These are phyloP conservation scores for Trichogramma dendrolimi DNA, from an alignment of 2,888 invertebrate species.

Conservation along the genomic window DNA sequence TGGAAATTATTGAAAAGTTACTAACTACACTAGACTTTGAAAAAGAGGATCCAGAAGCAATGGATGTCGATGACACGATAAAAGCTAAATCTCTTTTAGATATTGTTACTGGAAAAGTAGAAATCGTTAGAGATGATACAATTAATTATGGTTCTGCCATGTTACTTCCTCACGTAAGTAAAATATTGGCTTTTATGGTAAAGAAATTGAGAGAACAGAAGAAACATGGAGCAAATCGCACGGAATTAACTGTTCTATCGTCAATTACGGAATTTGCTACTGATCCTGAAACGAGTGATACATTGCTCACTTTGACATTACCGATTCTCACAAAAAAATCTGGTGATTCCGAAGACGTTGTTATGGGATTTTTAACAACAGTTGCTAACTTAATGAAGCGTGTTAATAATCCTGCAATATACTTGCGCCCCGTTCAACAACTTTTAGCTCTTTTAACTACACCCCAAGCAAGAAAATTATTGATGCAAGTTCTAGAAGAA, in stretches of 20 bases:
- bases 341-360: conserved; percentile 63
- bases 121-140: conserved; percentile 42
- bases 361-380: conserved; percentile 68
- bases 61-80: conserved; percentile 40
- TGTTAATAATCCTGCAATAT: conserved; percentile 62
- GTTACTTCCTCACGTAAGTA: conserved; percentile 68
- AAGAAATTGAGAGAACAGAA: conserved; percentile 60
- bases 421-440: conserved; percentile 68
- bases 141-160: conserved; percentile 72
- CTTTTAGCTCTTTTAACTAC: conserved; percentile 67
- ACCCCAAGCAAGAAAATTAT: conserved; percentile 64
- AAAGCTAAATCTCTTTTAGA: conserved; percentile 32
- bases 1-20: conserved; percentile 73
- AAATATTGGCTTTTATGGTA: conserved; percentile 68
- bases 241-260: conserved; percentile 71
- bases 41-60: conserved; percentile 52
- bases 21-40: conserved; percentile 64
- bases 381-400: conserved; percentile 71
- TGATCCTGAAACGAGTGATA: conserved; percentile 65
- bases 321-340: conserved; percentile 69
- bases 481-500: conserved; percentile 62
- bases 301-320: conserved; percentile 65
- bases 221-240: conserved; percentile 61
- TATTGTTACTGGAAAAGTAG: conserved; percentile 35
- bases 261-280: conserved; percentile 72